Percentiles rank a stretch among this genome's conserved stretches.
Evolutionary conservation across 2,888 invertebrate species (phyloP).

Genomic region (Nephrotoma guestfalica): DNA sequence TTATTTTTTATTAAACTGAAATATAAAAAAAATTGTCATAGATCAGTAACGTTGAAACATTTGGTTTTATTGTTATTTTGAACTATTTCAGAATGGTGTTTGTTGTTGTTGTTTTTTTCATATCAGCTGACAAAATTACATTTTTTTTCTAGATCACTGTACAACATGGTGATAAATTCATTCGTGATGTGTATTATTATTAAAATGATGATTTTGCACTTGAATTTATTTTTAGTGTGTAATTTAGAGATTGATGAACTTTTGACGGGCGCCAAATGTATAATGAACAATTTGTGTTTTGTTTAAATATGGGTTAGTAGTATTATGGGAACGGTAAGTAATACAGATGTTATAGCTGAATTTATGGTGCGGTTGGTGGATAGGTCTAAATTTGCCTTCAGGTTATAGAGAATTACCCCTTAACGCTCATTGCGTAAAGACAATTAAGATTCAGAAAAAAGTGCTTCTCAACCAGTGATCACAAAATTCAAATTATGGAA

Average conservation of each 20-base stretch:
- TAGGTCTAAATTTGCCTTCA: too few relatives aligned
- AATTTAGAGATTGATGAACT: not conserved
- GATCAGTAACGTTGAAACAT: not conserved
- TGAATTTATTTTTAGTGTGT: not conserved
- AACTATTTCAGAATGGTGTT: not conserved
- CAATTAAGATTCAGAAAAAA: too few relatives aligned
- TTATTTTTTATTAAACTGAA: not conserved
- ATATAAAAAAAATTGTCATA: not conserved
- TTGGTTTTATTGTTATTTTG: not conserved
- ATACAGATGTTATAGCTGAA: not conserved
- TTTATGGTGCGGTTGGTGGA: too few relatives aligned
- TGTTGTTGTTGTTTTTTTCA: not conserved
- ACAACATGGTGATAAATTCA: not conserved
- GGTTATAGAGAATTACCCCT: too few relatives aligned
- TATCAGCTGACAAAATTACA: not conserved
- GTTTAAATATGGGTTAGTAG: not conserved
- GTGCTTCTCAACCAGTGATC: too few relatives aligned
- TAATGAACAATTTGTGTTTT: not conserved
- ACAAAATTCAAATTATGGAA: too few relatives aligned
- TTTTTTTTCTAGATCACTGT: not conserved
- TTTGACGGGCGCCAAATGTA: not conserved
- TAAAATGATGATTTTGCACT: not conserved
- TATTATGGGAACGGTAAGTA: not conserved
- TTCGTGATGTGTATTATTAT: not conserved
- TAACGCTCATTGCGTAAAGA: too few relatives aligned